Evolutionary conservation across 1,140 invertebrate species (phyloP), one percentile per base, ranked within the genome.

Genomic region (Polypedilum pembai): DNA sequence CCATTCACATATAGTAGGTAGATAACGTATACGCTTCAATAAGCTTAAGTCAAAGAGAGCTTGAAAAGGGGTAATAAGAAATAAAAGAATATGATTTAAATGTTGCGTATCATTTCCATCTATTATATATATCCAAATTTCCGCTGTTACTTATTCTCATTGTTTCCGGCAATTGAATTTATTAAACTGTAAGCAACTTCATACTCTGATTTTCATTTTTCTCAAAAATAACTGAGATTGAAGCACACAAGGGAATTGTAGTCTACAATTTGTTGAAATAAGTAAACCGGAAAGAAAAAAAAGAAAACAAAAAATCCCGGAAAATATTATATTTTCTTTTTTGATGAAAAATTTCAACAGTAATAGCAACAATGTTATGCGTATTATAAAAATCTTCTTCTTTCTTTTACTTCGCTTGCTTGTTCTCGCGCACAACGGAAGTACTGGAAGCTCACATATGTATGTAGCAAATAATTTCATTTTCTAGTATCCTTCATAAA

Each of bases 111-210:
- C 45, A 56, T 56, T 56, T 56, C 45, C 45, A 56, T 56, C 45
- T 15, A 56, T 56, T 56, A 56, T 56, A 56, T 33, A 33, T 56
- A 56, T 56, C n/a, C 45, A 56, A 56, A 56, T 56, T 56, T 56
- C 45, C 45, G 45, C 45, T 56, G 45, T 12, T 56, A 56, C 12
- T 56, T 56, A n/a, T 45, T 56, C 15, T 56, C 12, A 12, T 56
- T n/a, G n/a, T 56, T 56, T 56, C 45, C 45, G 45, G 45, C 12
- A 33, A 33, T 33, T 33, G 24, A 33, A 33, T 33, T 33, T 33
- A 33, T 33, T 33, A 33, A 33, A 33, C 5, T 33, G 24, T 33
- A 33, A 33, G 24, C 24, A 33, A 33, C 2, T 33, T 5, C 24
- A 33, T 33, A 5, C 24, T 33, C 5, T 5, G 5, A 1, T 33